Evolutionary conservation across 2,888 invertebrate genomes (phyloP).

Genomic region (Rhodophaea formosa): DNA sequence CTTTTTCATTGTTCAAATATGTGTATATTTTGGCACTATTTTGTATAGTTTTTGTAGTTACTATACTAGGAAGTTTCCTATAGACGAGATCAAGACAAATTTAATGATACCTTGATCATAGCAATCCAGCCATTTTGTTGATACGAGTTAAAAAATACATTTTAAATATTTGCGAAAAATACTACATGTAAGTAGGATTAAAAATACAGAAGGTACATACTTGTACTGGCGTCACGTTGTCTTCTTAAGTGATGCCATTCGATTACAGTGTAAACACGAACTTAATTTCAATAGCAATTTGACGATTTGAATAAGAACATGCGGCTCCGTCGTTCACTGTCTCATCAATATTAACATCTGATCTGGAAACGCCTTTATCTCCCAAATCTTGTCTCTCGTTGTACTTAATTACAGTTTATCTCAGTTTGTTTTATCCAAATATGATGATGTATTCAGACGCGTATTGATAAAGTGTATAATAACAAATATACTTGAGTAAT

Average conservation of each 20-base stretch:
- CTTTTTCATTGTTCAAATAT: too few species aligned
- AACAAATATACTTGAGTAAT: too few species aligned
- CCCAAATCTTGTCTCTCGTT: slow-evolving; percentile 31
- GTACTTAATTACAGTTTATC: slow-evolving; percentile 30
- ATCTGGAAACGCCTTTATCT: slow-evolving; percentile 20
- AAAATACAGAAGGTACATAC: neutral
- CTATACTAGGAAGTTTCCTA: too few species aligned
- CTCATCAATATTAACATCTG: slow-evolving; percentile 57
- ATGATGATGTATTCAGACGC: slow-evolving; percentile 32
- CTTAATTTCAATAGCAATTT: slow-evolving; percentile 52
- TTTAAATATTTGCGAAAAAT: neutral
- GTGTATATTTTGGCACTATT: too few species aligned
- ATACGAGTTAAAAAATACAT: too few species aligned
- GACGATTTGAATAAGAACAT: slow-evolving; percentile 69
- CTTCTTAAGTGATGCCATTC: slow-evolving; percentile 6
- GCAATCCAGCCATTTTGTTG: too few species aligned
- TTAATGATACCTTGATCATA: too few species aligned
- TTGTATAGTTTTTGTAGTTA: too few species aligned
- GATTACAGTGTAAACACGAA: slow-evolving; percentile 41
- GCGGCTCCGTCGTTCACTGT: slow-evolving; percentile 47
- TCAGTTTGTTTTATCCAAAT: slow-evolving; percentile 22
- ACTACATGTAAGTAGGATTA: neutral
- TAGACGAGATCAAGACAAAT: too few species aligned
- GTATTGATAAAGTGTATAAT: neutral
- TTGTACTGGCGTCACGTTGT: neutral